A percentile compares a stretch with the other conserved stretches of the same genome.
phyloP scores from a whole-genome alignment of 2,888 invertebrate genomes.

The Leptinotarsa tumamoca region DNA sequence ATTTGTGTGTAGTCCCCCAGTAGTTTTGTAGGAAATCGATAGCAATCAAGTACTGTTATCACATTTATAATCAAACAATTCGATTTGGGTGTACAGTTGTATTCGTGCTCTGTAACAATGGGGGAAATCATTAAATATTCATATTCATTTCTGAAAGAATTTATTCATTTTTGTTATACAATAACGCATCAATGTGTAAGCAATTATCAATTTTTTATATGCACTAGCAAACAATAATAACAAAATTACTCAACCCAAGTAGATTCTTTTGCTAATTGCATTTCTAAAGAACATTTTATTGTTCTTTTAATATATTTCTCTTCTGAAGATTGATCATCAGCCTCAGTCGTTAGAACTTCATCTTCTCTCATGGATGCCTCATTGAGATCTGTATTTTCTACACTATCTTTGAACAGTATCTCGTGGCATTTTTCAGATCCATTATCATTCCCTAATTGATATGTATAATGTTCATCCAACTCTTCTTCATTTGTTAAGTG shows the following conservation, averaged over 20 bases:
- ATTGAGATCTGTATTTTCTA: slow-evolving; percentile 23
- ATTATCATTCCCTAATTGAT: slow-evolving; percentile 33
- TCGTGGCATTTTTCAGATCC: slow-evolving; percentile 41
- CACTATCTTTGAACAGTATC: slow-evolving; percentile 37
- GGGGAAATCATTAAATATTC: neutral
- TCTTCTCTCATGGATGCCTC: neutral
- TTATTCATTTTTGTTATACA: slow-evolving; percentile 17
- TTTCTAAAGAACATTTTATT: slow-evolving; percentile 61
- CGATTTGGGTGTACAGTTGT: neutral
- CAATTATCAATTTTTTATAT: neutral
- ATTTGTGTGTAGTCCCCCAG: neutral
- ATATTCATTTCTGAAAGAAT: neutral
- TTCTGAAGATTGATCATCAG: slow-evolving; percentile 28
- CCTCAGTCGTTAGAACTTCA: neutral
- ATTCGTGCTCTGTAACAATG: slow-evolving; percentile 16
- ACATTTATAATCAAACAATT: neutral
- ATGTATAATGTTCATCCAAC: slow-evolving; percentile 41
- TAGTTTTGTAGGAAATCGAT: neutral
- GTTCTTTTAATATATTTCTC: slow-evolving; percentile 44
- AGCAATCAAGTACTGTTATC: neutral
- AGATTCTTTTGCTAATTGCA: slow-evolving; percentile 61
- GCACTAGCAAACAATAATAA: neutral
- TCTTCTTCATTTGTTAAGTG: slow-evolving; percentile 36
- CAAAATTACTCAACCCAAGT: slow-evolving; percentile 9
- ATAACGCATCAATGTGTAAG: neutral